A percentile compares a stretch with the other conserved stretches of the same genome.
These are phyloP conservation scores for Melanotaenia duboulayi DNA, from an alignment of 2,113 vertebrate genomes.

Conservation along the genomic window DNA sequence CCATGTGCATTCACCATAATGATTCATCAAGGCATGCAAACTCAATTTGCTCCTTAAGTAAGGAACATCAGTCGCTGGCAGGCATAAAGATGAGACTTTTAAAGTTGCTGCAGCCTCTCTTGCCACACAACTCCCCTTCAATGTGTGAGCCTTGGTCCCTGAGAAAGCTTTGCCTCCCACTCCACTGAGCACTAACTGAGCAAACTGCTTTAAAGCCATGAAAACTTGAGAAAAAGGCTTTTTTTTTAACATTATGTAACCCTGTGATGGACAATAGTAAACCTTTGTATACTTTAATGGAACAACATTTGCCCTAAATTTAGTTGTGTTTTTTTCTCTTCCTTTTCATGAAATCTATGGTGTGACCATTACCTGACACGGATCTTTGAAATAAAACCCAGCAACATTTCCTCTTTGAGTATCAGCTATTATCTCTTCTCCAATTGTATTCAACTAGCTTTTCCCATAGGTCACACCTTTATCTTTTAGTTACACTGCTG, in stretches of 20 bases:
- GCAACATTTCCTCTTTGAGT: constrained; percentile 33
- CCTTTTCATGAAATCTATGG: neutral
- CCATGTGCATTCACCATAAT: constrained; percentile 69
- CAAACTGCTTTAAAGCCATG: constrained; percentile 47
- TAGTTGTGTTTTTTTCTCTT: neutral
- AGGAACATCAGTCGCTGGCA: constrained; percentile 71
- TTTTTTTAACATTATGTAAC: constrained; percentile 31
- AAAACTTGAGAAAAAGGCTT: constrained; percentile 29
- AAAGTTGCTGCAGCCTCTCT: constrained; percentile 52
- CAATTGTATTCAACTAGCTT: constrained; percentile 24
- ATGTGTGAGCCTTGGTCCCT: constrained; percentile 17
- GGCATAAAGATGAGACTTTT: constrained; percentile 70
- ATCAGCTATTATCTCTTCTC: constrained; percentile 3
- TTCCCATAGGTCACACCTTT: constrained; percentile 46
- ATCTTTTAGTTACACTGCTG: constrained; percentile 30
- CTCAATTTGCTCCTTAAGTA: constrained; percentile 74
- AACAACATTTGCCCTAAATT: constrained; percentile 9
- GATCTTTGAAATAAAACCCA: constrained; percentile 50
- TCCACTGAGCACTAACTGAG: constrained; percentile 53
- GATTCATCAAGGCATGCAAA: constrained; percentile 77
- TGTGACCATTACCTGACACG: constrained; percentile 23
- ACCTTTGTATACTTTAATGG: neutral
- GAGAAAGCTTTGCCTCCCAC: constrained; percentile 45
- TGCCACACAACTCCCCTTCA: constrained; percentile 16
- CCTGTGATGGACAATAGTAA: constrained; percentile 10